phyloP scores from a whole-genome alignment of 2,888 invertebrate species.

The Odontocolon sp. region DNA sequence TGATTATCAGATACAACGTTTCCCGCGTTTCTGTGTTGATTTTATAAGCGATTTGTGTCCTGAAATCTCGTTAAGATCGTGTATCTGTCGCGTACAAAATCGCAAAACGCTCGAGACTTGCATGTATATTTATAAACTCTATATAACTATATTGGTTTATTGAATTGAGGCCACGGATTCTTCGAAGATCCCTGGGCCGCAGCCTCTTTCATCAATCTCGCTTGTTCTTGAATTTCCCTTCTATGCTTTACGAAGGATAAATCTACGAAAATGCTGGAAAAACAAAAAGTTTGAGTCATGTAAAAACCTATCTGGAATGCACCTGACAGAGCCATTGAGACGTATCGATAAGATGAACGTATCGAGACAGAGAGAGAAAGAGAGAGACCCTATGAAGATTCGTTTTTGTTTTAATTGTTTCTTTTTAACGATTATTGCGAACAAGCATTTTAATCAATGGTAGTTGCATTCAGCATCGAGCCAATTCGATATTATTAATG shows the following conservation, averaged over 20 bases:
- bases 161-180: slow-evolving; percentile 80
- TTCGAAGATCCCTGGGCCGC: slow-evolving; percentile 77
- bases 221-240: slow-evolving; percentile 85
- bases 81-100: neutral
- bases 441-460: slow-evolving; percentile 49
- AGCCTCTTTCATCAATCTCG: slow-evolving; percentile 82
- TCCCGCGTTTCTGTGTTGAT: neutral
- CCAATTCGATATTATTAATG: slow-evolving; percentile 53
- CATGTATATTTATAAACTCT: slow-evolving; percentile 26
- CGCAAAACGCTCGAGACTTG: slow-evolving; percentile 21
- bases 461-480: slow-evolving; percentile 52
- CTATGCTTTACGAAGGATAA: slow-evolving; percentile 91
- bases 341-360: slow-evolving; percentile 27
- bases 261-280: slow-evolving; percentile 91
- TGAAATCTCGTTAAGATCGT: slow-evolving; percentile 46
- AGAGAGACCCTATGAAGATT: slow-evolving; percentile 23
- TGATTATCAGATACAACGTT: slow-evolving; percentile 16
- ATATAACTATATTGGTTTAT: slow-evolving; percentile 75
- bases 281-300: slow-evolving; percentile 56
- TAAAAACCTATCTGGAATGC: slow-evolving; percentile 2
- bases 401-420: neutral
- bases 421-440: slow-evolving; percentile 50
- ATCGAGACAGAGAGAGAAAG: slow-evolving; percentile 39
- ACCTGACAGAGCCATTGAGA: slow-evolving; percentile 23
- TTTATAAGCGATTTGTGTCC: slow-evolving; percentile 21